Percentiles rank a stretch among this genome's conserved stretches.
Conservation (phyloP, 2,888 invertebrate genomes). For the Chrysolina haemoptera region DNA sequence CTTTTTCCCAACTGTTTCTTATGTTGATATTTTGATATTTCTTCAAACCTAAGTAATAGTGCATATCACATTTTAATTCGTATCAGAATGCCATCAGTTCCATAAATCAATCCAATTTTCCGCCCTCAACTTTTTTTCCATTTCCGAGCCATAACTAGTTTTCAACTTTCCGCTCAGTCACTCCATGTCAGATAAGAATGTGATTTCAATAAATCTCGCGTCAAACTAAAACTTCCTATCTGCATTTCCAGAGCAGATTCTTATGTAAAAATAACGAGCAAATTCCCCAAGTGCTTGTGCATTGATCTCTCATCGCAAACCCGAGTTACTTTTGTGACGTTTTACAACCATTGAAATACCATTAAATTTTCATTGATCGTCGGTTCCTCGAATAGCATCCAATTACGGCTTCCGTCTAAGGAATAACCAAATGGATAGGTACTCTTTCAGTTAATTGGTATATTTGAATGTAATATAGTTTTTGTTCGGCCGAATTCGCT, state of each 20-base stretch:
- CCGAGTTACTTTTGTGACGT: constrained; percentile 19
- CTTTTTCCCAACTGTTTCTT: too few relatives aligned
- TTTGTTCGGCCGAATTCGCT: constrained; percentile 29
- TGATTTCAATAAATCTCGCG: constrained; percentile 13
- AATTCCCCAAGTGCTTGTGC: constrained; percentile 1
- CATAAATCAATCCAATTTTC: constrained; percentile 6
- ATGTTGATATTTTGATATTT: too few relatives aligned
- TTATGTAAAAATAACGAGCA: constrained; percentile 5
- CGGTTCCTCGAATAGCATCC: constrained; percentile 42
- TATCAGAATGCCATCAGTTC: neutral
- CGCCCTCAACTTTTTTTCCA: constrained; percentile 5
- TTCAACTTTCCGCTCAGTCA: constrained; percentile 17
- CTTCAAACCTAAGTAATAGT: too few relatives aligned
- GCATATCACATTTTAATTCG: too few relatives aligned
- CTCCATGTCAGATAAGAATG: constrained; percentile 13
- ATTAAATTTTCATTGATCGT: constrained; percentile 48
- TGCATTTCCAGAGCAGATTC: constrained; percentile 13
- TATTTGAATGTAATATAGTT: constrained; percentile 45
- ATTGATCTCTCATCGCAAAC: constrained; percentile 3
- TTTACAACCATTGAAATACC: constrained; percentile 37
- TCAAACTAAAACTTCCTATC: neutral
- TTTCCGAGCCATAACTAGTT: constrained; percentile 10
- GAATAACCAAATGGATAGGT: constrained; percentile 38
- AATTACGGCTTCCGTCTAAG: constrained; percentile 37
- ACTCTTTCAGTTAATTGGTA: constrained; percentile 45